A percentile compares a stretch with the other conserved stretches of the same genome.
Evolutionary conservation across 2,888 invertebrate species (phyloP).

Genomic region (Mesopsocus fuscifrons): DNA sequence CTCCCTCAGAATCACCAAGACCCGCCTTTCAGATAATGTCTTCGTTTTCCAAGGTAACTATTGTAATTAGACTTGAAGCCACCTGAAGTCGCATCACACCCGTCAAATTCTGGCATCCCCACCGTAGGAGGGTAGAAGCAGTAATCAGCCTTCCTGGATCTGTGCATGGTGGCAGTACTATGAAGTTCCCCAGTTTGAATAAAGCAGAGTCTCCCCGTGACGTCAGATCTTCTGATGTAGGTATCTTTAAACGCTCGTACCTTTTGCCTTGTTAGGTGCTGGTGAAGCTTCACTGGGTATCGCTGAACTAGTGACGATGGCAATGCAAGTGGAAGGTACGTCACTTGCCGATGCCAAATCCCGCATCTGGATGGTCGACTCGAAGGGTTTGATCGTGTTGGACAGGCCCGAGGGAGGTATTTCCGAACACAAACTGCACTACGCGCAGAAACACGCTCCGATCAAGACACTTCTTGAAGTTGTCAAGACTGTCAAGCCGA

Average conservation of each 20-base stretch:
- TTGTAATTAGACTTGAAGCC: no score
- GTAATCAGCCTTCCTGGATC: no score
- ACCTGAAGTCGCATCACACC: no score
- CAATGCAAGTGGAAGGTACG: slow-evolving; percentile 75
- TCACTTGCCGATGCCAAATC: slow-evolving; percentile 51
- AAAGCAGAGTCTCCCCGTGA: no score
- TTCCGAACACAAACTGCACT: slow-evolving; percentile 59
- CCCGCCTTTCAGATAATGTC: slow-evolving; percentile 59
- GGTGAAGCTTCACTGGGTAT: slow-evolving; percentile 77
- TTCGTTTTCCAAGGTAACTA: slow-evolving; percentile 82
- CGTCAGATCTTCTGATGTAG: no score
- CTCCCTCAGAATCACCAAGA: slow-evolving; percentile 65
- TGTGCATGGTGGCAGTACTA: no score
- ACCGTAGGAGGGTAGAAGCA: no score
- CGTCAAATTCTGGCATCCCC: no score
- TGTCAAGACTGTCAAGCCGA: slow-evolving; percentile 62
- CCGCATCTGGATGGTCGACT: slow-evolving; percentile 91
- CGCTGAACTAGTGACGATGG: slow-evolving; percentile 77
- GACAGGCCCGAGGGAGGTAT: slow-evolving; percentile 66
- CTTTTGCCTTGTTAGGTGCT: no score
- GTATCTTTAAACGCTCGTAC: no score
- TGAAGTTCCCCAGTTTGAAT: no score
- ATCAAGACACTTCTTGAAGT: slow-evolving; percentile 64
- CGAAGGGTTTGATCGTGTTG: slow-evolving; percentile 82
- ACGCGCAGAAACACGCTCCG: slow-evolving; percentile 59